A percentile compares a stretch with the other conserved stretches of the same genome.
These are phyloP conservation scores for Sphaeramia orbicularis DNA, from an alignment of 2,797 vertebrate genomes.

Conservation along the genomic window DNA sequence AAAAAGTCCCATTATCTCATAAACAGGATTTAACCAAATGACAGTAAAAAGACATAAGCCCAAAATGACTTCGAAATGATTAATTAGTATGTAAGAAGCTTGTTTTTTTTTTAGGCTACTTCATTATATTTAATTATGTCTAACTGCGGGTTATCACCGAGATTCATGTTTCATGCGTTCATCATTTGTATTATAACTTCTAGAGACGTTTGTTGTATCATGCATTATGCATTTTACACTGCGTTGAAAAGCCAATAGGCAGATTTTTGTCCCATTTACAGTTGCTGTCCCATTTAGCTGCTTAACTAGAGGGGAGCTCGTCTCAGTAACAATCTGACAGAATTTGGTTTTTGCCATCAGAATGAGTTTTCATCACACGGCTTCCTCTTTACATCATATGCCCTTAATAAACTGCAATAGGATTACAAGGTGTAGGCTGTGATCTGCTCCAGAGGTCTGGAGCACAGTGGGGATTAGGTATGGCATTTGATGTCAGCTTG, in stretches of 20 bases:
- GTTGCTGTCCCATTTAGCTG: constrained; percentile 8
- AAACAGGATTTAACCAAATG: constrained; percentile 41
- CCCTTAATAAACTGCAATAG: constrained; percentile 48
- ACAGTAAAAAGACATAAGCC: constrained; percentile 23
- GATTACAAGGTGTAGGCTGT: constrained; percentile 47
- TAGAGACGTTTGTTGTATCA: not conserved
- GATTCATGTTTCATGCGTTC: constrained; percentile 11
- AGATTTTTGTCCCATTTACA: too few species aligned
- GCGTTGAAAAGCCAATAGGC: not conserved
- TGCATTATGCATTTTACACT: not conserved
- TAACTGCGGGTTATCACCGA: constrained; percentile 11
- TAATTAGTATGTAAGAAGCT: constrained; percentile 8
- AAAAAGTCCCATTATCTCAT: constrained; percentile 31
- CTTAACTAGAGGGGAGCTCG: not conserved
- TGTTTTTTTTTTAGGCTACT: constrained; percentile 12
- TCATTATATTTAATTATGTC: constrained; percentile 16
- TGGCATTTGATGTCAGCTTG: constrained; percentile 48
- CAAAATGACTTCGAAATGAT: constrained; percentile 20
- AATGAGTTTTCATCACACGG: constrained; percentile 41
- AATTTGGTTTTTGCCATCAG: constrained; percentile 38
- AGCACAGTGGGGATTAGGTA: constrained; percentile 44
- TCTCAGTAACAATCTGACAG: constrained; percentile 19
- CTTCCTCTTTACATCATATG: constrained; percentile 54
- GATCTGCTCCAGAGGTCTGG: constrained; percentile 42
- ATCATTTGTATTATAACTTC: not conserved